Conservation (phyloP, 2,888 invertebrate species). For the Chesias legatella region DNA sequence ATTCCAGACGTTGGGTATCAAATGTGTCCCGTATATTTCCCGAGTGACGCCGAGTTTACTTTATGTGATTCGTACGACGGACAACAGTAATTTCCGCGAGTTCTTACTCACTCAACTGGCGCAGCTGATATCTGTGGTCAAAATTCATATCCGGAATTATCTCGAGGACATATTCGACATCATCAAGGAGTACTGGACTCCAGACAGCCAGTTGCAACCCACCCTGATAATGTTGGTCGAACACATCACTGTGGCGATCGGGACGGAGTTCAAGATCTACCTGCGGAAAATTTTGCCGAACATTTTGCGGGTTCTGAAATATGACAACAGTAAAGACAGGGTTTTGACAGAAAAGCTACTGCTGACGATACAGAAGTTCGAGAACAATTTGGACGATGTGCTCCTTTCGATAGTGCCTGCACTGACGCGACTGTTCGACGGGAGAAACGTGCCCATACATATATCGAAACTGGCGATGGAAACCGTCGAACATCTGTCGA, state of each 20-base stretch:
- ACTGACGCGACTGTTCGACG: conserved; percentile 94
- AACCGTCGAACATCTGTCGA: conserved; percentile 94
- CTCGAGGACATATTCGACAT: conserved; percentile 96
- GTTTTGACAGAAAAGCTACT: conserved; percentile 91
- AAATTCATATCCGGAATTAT: conserved; percentile 97
- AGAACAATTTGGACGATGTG: conserved; percentile 97
- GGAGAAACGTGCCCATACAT: conserved; percentile 88
- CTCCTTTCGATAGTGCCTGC: conserved; percentile 96
- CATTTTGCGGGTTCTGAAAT: conserved; percentile 93
- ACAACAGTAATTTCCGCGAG: conserved; percentile 88
- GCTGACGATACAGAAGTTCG: conserved; percentile 94
- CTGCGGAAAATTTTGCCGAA: conserved; percentile 96
- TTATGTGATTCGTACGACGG: conserved; percentile 93
- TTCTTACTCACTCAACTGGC: conserved; percentile 97
- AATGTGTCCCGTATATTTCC: conserved; percentile 95
- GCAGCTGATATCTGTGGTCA: conserved; percentile 95
- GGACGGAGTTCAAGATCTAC: conserved; percentile 97
- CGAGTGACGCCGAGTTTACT: conserved; percentile 94
- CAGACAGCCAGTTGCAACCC: conserved; percentile 89
- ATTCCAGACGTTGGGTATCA: conserved; percentile 96
- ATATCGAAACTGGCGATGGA: conserved; percentile 88
- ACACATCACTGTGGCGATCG: conserved; percentile 95
- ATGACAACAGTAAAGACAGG: conserved; percentile 92
- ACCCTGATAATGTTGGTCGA: conserved; percentile 95
- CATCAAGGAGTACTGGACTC: conserved; percentile 96